A percentile compares a stretch with the other conserved stretches of the same genome.
Evolutionary conservation across 1,140 invertebrate genomes (phyloP).

Genomic region (Listronotus bonariensis): DNA sequence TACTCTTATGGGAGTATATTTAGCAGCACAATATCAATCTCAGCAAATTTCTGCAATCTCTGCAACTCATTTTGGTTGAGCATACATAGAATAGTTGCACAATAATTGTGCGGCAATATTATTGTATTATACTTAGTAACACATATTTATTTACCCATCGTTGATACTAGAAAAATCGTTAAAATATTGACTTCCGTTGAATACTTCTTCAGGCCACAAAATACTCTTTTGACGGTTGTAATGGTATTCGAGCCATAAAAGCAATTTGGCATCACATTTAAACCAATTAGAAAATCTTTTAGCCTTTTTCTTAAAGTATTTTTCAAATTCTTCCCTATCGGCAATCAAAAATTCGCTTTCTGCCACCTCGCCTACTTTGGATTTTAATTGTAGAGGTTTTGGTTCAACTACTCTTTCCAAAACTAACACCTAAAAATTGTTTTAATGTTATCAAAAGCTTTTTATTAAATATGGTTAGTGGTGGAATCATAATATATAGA

Average conservation of each 20-base stretch:
- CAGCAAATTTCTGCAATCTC: no score
- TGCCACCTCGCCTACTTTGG: neutral
- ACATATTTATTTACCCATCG: conserved; percentile 19
- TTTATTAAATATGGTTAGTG: no score
- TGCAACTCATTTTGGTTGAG: no score
- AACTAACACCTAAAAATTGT: conserved; percentile 13
- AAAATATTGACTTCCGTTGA: conserved; percentile 2
- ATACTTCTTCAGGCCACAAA: conserved; percentile 24
- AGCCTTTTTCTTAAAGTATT: conserved; percentile 9
- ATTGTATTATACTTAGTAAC: no score
- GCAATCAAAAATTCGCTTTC: conserved; percentile 19
- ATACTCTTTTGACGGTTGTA: conserved; percentile 33
- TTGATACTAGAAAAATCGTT: conserved; percentile 12
- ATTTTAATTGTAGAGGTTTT: no score
- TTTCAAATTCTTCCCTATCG: conserved; percentile 9
- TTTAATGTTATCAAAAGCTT: no score
- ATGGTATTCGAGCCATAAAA: conserved; percentile 40
- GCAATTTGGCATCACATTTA: conserved; percentile 28
- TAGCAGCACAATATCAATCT: no score
- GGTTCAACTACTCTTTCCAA: conserved; percentile 2
- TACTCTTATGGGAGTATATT: no score
- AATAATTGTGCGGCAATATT: no score
- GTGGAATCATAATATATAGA: no score
- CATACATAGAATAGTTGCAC: no score
- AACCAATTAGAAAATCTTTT: conserved; percentile 2